Base-by-base conservation (phyloP, 1,140 invertebrate genomes). In the Cylas formicarius region DNA sequence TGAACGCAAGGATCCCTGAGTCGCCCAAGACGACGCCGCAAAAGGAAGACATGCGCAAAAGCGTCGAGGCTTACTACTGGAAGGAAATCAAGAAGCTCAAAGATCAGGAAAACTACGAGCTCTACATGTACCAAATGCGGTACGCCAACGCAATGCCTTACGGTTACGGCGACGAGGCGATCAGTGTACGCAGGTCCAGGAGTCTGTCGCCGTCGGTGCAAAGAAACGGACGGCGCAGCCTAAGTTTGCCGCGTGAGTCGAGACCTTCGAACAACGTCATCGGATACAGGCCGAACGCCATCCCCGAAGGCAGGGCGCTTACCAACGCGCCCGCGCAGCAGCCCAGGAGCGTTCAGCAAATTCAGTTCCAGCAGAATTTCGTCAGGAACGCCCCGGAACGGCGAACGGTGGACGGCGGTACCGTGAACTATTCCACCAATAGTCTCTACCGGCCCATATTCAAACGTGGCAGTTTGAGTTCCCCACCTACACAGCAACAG, bases 1-100 rank as follows among this genome's bases (percentile, higher is more conserved):
- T 33, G 4, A 31, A 29, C 16, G 52, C 48, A 5, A 50, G 33
- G 38, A 42, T 35, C 24, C 23, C 10, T 13, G 37, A 46, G 4
- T 46, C 42, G 16, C 33, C 43, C n/a, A 45, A 55, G 38, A 51
- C 41, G 14, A 55, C 57, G n/a, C 61, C 63, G 4, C 52, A 61
- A 22, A 64, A 66, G 44, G 47, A 59, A 10, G 58, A 65, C 49
- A 73, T 73, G 9, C 61, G 70, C 13, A 70, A 72, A 56, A 72
- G 67, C 58, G 69, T 76, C 1, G 74, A 76, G 60, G 71, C 68
- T 9, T 76, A 72, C 58, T 75, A 73, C 44, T 76, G 74, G 74
- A 70, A 74, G 52, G 73, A 76, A 60, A 59, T 76, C 33, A 72
- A 71, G 53, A 73, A 75, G 53, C 51, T 74, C 24, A 75, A 74